Percentiles rank a stretch among this genome's conserved stretches.
Evolutionary conservation across 1,140 invertebrate genomes (phyloP).

Genomic region (Lordiphosa stackelbergi): DNA sequence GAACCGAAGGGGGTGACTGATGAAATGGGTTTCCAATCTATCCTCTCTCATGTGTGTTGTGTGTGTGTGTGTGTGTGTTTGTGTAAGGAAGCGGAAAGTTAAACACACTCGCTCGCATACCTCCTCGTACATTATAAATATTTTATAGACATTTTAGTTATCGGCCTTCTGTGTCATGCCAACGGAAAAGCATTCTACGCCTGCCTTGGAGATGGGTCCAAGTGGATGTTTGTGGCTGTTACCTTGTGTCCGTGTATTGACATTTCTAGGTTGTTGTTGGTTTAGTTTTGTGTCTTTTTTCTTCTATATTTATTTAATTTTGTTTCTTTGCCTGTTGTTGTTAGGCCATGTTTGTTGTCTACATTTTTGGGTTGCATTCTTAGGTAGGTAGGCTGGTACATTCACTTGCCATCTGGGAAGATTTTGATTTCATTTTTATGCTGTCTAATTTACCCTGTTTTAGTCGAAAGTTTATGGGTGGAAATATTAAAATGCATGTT

Average conservation of each 20-base stretch:
- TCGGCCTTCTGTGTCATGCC: slow-evolving; percentile 31
- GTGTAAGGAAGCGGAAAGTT: slow-evolving; percentile 32
- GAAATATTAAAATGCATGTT: slow-evolving; percentile 5
- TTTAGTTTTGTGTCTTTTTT: slow-evolving; percentile 2
- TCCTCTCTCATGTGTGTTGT: background rate
- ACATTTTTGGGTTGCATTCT: slow-evolving; percentile 1
- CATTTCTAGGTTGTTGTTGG: slow-evolving; percentile 35
- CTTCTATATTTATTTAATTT: background rate
- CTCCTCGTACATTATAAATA: slow-evolving; percentile 22
- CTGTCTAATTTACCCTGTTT: no score
- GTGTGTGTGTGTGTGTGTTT: slow-evolving; percentile 11
- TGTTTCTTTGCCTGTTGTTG: background rate
- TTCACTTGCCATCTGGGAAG: no score
- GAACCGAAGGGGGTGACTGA: slow-evolving; percentile 21
- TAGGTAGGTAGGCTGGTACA: no score
- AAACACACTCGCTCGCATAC: slow-evolving; percentile 25
- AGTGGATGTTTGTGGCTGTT: slow-evolving; percentile 16
- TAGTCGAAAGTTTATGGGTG: no score
- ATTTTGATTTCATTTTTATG: no score
- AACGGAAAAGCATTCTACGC: slow-evolving; percentile 25
- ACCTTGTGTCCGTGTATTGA: slow-evolving; percentile 32
- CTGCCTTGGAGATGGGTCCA: slow-evolving; percentile 27
- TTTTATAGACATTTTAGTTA: slow-evolving; percentile 39
- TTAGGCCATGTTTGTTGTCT: slow-evolving; percentile 1
- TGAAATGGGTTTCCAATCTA: slow-evolving; percentile 41